These are phyloP conservation scores for Sebastes iracundus DNA, from an alignment of 2,797 vertebrate species.

Conservation along the genomic window DNA sequence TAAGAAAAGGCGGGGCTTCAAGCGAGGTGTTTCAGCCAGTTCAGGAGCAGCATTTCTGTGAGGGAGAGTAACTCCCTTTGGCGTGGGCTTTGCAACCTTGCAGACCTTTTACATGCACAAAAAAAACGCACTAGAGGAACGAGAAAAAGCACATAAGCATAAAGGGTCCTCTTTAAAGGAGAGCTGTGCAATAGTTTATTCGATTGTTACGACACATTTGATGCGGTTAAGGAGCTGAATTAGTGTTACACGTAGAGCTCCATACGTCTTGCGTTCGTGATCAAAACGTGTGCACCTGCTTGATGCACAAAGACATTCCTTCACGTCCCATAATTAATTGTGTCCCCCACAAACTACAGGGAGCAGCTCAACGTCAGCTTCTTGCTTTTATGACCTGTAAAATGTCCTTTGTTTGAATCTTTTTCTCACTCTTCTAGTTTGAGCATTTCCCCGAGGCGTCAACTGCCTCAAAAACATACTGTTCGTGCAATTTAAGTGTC, in stretches of 20 bases:
- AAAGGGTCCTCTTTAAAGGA: not conserved
- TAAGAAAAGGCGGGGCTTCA: not conserved
- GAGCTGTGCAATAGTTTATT: not conserved
- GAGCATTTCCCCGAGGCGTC: conserved; percentile 6
- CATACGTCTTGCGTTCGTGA: not conserved
- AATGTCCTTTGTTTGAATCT: not conserved
- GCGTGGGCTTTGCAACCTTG: too few relatives aligned
- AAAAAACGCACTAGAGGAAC: too few relatives aligned
- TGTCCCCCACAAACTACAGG: not conserved
- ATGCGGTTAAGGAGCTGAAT: not conserved
- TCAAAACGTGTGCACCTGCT: not conserved
- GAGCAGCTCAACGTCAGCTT: not conserved
- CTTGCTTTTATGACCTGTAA: not conserved
- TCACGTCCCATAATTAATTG: not conserved
- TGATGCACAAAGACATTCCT: conserved; percentile 12
- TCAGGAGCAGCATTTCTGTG: not conserved
- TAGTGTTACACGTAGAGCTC: not conserved
- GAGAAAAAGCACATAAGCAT: not conserved
- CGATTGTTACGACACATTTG: not conserved
- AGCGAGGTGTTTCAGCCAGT: not conserved
- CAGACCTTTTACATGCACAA: too few relatives aligned
- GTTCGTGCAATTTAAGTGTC: not conserved
- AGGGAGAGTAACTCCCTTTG: too few relatives aligned
- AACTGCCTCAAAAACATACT: conserved; percentile 2
- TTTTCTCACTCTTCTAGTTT: conserved; percentile 33